A percentile compares a stretch with the other conserved stretches of the same genome.
phyloP scores from a whole-genome alignment of 2,888 invertebrate species.

The Malthinus flaveolus region DNA sequence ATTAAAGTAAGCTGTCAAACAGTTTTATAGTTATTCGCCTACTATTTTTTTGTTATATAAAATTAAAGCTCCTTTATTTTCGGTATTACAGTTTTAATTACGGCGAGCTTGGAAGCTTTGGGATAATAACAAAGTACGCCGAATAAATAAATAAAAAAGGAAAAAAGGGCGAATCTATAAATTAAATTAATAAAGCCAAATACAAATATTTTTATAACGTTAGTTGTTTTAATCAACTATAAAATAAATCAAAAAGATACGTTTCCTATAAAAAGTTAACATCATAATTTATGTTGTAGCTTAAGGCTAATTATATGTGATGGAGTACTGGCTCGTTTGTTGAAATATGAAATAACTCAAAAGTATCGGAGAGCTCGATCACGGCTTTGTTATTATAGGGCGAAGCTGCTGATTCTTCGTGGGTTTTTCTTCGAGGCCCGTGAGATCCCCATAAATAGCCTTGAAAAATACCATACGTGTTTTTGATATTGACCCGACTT shows the following conservation, averaged over 20 bases:
- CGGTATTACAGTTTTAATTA: neutral
- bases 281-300: slow-evolving; percentile 54
- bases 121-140: neutral
- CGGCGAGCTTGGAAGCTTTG: neutral
- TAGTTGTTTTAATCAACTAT: slow-evolving; percentile 22
- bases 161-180: neutral
- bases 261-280: slow-evolving; percentile 54
- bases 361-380: slow-evolving; percentile 45
- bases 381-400: slow-evolving; percentile 50
- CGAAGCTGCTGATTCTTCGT: slow-evolving; percentile 27
- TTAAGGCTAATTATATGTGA: slow-evolving; percentile 54
- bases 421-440: slow-evolving; percentile 29
- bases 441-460: slow-evolving; percentile 39
- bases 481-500: slow-evolving; percentile 34
- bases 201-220: slow-evolving; percentile 17
- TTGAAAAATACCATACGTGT: slow-evolving; percentile 34
- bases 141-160: slow-evolving; percentile 1
- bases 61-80: too few relatives aligned
- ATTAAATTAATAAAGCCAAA: slow-evolving; percentile 14
- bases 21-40: slow-evolving; percentile 28
- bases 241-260: slow-evolving; percentile 50
- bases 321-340: slow-evolving; percentile 52
- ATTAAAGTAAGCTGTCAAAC: slow-evolving; percentile 36
- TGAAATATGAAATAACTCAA: slow-evolving; percentile 53
- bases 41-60: slow-evolving; percentile 1